Base-by-base conservation (phyloP, 2,113 vertebrate species). In the Laterallus jamaicensis region DNA sequence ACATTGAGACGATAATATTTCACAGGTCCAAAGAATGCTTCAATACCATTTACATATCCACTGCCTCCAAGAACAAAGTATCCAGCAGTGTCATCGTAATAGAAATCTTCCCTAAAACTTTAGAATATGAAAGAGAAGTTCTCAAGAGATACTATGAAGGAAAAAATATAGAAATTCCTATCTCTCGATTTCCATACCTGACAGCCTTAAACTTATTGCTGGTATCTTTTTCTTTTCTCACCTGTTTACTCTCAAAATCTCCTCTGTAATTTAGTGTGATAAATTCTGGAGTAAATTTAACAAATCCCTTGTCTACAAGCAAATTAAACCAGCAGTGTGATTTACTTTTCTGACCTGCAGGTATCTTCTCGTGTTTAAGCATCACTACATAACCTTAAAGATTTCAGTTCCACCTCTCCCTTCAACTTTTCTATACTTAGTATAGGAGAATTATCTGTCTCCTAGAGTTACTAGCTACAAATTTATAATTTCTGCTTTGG, bases 51-150 rank as follows among this genome's bases (percentile, higher is more conserved):
- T 70, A 98, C 95, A 15, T 98, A 98, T 64, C 94, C 97, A 91
- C 98, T 97, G 64, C 99, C 99, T 94, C 99, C 99, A 49, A 99
- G 97, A 94, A 98, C 98, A 56, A 99, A 99, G 96, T 99, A 99
- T 77, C 99, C 99, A 55, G 98, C 97, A 9, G 98, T 99, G 97
- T 99, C 99, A 62, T 99, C 98, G 25, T 98, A 98, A 94, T 97
- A 97, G 83, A 99, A 96, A 67, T 98, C 98, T 70, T 97, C 93
- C 19, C 70, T 94, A 95, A 99, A 99, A 75, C 99, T 99, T 56
- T 17, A 97, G 95, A 89, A 97, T n/a, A 95, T 73, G 32, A 93
- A 42, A 91, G 18, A 82, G 90, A 24, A 69, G 25, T 15, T 54
- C 82, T 60, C 39, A 32, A 84, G 79, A 60, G 19, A 28, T 87